A percentile compares a stretch with the other conserved stretches of the same genome.
phyloP scores from a whole-genome alignment of 2,888 invertebrate genomes.

The Lithodes maja region DNA sequence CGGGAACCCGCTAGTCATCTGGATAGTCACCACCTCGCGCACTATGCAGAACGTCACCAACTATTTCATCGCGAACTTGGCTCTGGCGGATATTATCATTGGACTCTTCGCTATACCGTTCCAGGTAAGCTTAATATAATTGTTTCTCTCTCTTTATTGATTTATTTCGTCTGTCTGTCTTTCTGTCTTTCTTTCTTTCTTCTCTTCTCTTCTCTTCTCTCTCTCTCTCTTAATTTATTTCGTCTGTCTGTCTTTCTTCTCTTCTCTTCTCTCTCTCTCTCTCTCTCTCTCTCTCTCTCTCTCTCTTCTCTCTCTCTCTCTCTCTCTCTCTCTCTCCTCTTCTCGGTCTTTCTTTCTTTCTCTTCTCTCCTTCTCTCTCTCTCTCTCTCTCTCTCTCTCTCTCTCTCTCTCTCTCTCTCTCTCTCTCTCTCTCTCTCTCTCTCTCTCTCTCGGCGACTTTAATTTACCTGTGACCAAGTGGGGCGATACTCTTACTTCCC shows the following conservation, averaged over 20 bases:
- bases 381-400: background rate
- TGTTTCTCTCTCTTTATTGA: background rate
- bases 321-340: background rate
- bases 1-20: slow-evolving; percentile 89
- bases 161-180: slow-evolving; percentile 23
- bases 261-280: slow-evolving; percentile 5
- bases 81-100: slow-evolving; percentile 89
- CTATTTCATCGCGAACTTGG: slow-evolving; percentile 81
- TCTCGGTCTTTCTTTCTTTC: background rate
- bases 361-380: background rate
- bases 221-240: background rate
- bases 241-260: background rate
- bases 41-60: slow-evolving; percentile 76
- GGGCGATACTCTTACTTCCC: no score
- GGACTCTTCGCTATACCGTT: slow-evolving; percentile 91
- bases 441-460: background rate
- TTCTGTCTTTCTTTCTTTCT: slow-evolving; percentile 36
- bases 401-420: background rate
- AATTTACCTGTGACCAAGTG: background rate
- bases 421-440: background rate
- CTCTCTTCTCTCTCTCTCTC: background rate
- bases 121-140: slow-evolving; percentile 70
- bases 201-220: slow-evolving; percentile 9
- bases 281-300: slow-evolving; percentile 26
- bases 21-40: slow-evolving; percentile 83